Base-by-base conservation (phyloP, 2,797 vertebrate species). In the Helostoma temminkii region DNA sequence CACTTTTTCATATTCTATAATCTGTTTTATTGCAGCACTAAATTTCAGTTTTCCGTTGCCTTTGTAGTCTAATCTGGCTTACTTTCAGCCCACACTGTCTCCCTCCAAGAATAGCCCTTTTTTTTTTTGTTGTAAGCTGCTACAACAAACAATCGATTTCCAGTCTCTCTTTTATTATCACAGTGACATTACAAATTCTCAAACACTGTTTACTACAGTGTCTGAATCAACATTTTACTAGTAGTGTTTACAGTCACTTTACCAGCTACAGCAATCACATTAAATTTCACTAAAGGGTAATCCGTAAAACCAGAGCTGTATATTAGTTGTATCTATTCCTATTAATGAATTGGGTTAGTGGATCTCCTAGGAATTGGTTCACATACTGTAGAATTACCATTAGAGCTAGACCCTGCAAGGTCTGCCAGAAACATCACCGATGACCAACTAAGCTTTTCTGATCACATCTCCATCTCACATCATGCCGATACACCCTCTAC, bases 1-100 rank as follows among this genome's bases (percentile, higher is more conserved):
- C 25, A 49, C 69, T 71, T 78, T 72, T 66, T 55, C 59, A 63
- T 62, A 49, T 82, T 80, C 46, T 21, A 45, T 83, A 84, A 87
- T 87, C 69, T 65, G 55, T 76, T 82, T 83, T 80, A 75, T 82
- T 74, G 52, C 67, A 52, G 71, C 60, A 63, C 57, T 80, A 85
- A 84, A 89, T 71, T 37, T 61, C 52, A 77, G 54, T 70, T 85
- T 85, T 76, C 34, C 22, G 0, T 53, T 45, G 66, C 75, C 75
- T 85, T 89, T 89, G 70, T 81, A 78, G 74, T 78, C 59, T 84
- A 88, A 84, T 82, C 82, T 86, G 83, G 50, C 5, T 83, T 76
- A 79, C 71, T 83, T 86, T 88, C 74, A 82, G 68, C 69, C 59
- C 42, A 52, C 58, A 42, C 36, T 47, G 50, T 73, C 52, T 60